These are phyloP conservation scores for Syngnathus typhle DNA, from an alignment of 2,113 vertebrate genomes.

Conservation along the genomic window DNA sequence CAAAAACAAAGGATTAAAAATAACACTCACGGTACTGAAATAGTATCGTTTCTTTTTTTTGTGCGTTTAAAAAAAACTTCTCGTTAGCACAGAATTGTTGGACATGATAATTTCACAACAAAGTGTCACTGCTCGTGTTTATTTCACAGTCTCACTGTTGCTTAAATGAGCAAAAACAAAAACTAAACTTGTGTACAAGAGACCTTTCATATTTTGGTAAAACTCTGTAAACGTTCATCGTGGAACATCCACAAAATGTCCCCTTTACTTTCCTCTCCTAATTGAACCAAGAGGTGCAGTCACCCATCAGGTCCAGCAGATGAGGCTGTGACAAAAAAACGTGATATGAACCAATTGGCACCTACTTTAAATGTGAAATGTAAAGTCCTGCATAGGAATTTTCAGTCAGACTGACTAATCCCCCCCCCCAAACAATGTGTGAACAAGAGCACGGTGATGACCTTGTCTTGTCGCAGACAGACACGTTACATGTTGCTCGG, in stretches of 20 bases:
- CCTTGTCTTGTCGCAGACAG: conserved; percentile 53
- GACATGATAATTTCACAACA: too few relatives aligned
- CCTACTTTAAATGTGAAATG: not conserved
- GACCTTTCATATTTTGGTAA: too few relatives aligned
- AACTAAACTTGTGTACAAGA: too few relatives aligned
- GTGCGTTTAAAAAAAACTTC: too few relatives aligned
- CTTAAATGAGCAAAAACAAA: too few relatives aligned
- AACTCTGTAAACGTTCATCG: too few relatives aligned
- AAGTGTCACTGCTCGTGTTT: too few relatives aligned
- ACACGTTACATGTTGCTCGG: conserved; percentile 35
- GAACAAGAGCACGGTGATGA: conserved; percentile 37
- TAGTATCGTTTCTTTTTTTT: too few relatives aligned
- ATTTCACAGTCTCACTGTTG: too few relatives aligned
- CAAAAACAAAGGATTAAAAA: too few relatives aligned
- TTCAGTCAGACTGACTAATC: conserved; percentile 17
- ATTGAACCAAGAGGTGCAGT: not conserved
- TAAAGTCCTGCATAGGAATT: not conserved
- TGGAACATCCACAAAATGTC: not conserved
- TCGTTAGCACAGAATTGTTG: too few relatives aligned
- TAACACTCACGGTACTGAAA: too few relatives aligned
- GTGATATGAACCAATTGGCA: not conserved
- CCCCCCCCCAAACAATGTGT: conserved; percentile 39
- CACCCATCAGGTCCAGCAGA: not conserved
- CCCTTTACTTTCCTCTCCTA: not conserved
- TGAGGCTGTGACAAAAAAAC: not conserved